Evolutionary conservation across 2,888 invertebrate genomes (phyloP).

Genomic region (Lasioglossum calceatum): DNA sequence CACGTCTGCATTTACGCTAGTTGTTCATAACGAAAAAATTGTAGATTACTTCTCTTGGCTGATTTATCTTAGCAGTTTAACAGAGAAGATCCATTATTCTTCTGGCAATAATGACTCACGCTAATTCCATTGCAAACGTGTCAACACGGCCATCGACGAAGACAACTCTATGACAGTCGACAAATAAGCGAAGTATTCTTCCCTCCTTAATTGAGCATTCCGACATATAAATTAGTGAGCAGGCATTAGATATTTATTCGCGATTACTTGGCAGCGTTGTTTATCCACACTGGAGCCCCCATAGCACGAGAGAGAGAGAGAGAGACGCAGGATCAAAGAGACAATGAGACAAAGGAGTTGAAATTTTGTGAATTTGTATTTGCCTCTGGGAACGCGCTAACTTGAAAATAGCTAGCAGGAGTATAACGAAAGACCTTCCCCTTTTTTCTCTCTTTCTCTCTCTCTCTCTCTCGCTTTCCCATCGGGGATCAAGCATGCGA

Average conservation of each 20-base stretch:
- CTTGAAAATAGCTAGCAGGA: not conserved
- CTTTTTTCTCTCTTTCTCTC: not conserved
- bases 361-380: not conserved
- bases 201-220: not conserved
- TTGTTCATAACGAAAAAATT: too few species aligned
- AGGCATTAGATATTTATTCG: slow-evolving; percentile 74
- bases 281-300: slow-evolving; percentile 51
- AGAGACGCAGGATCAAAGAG: slow-evolving; percentile 3
- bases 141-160: not conserved
- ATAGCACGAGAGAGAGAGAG: not conserved
- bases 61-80: not conserved
- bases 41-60: too few species aligned
- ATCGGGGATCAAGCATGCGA: slow-evolving; percentile 3
- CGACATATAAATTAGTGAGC: slow-evolving; percentile 67
- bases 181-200: not conserved
- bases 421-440: not conserved
- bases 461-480: not conserved
- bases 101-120: not conserved
- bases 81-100: not conserved
- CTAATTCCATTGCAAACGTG: not conserved
- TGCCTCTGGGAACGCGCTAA: not conserved
- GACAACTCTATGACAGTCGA: not conserved
- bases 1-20: too few species aligned
- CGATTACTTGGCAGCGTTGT: slow-evolving; percentile 63
- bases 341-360: not conserved